Percentiles rank a stretch among this genome's conserved stretches.
These are phyloP conservation scores for Ophiothrix spiculata DNA, from an alignment of 35 echinoderm and acorn worm genomes.

Conservation along the genomic window DNA sequence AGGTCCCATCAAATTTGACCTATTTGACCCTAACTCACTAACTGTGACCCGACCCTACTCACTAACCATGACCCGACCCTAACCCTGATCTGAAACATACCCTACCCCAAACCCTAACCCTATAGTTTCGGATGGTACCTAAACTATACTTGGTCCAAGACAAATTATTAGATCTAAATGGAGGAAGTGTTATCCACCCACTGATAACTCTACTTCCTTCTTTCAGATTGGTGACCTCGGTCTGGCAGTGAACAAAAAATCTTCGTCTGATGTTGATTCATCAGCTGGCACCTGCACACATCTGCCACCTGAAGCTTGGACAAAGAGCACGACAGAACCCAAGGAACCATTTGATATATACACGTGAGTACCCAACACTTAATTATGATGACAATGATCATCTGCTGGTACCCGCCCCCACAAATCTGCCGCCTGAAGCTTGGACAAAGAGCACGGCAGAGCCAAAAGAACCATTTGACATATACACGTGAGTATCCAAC, in stretches of 20 bases:
- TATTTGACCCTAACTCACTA: too few species aligned
- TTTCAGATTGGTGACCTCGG: background rate
- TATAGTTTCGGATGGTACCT: too few species aligned
- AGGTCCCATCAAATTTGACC: too few species aligned
- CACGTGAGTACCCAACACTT: slow-evolving; percentile 2
- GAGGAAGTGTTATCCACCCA: too few species aligned
- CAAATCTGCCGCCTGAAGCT: background rate
- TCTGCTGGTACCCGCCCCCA: background rate
- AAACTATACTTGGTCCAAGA: too few species aligned
- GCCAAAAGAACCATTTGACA: background rate
- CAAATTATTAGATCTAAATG: too few species aligned
- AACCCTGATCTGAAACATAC: too few species aligned
- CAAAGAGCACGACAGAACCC: background rate
- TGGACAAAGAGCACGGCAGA: background rate
- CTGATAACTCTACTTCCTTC: too few species aligned
- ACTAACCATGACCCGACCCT: too few species aligned
- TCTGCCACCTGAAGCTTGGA: background rate
- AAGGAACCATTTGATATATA: slow-evolving; percentile 3
- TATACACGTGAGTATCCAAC: background rate
- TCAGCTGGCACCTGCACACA: background rate
- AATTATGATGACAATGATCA: background rate
- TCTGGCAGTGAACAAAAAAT: background rate
- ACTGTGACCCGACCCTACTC: too few species aligned
- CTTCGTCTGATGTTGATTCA: background rate
- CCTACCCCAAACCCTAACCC: too few species aligned